phyloP scores from a whole-genome alignment of 2,113 vertebrate genomes.

The Gopherus evgoodei region DNA sequence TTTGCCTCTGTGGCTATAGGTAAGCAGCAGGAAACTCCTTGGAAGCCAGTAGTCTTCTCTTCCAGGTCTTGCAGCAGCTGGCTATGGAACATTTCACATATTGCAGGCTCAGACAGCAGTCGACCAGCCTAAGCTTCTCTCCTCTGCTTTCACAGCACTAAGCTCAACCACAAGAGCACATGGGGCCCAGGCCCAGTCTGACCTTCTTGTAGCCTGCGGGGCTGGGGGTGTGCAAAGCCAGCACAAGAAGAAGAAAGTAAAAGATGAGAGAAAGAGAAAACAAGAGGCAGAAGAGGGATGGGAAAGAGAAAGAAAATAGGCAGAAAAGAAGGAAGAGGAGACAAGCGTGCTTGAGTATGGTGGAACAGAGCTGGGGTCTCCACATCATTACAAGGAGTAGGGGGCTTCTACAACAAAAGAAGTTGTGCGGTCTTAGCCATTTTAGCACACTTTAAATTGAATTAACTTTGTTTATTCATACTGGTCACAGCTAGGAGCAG shows the following conservation, averaged over 20 bases:
- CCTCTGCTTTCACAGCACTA: neutral
- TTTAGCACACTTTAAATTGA: neutral
- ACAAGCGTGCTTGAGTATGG: neutral
- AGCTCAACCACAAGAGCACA: neutral
- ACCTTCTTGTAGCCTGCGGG: neutral
- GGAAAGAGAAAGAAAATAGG: neutral
- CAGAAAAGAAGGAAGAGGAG: neutral
- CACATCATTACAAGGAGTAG: neutral
- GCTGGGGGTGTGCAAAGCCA: neutral
- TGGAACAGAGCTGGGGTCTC: neutral
- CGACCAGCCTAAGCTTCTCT: neutral
- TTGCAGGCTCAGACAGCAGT: neutral
- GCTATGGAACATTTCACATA: neutral
- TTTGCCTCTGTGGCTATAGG: neutral
- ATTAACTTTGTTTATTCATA: too few species aligned
- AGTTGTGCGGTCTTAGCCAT: neutral
- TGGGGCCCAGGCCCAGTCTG: neutral
- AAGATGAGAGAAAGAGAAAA: neutral
- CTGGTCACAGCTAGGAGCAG: too few species aligned
- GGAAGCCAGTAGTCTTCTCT: neutral
- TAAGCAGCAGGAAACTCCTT: neutral
- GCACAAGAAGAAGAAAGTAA: neutral
- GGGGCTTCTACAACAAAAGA: neutral
- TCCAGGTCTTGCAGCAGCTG: neutral
- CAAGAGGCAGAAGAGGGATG: neutral